These are phyloP conservation scores for Aphaenogaster rudis DNA, from an alignment of 1,140 invertebrate genomes.

Conservation along the genomic window DNA sequence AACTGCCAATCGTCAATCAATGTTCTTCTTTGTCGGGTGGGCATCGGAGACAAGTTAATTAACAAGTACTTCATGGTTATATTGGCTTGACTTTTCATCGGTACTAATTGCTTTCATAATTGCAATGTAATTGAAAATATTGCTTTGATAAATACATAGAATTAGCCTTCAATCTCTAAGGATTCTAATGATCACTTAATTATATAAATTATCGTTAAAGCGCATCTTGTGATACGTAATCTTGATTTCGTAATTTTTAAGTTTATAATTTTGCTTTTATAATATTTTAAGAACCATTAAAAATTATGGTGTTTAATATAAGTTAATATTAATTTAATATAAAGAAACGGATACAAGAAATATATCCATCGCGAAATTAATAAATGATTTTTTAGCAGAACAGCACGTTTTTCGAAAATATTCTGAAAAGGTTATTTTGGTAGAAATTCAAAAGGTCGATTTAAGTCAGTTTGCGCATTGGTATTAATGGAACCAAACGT, in stretches of 20 bases:
- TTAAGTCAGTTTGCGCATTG: not conserved
- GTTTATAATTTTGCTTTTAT: not conserved
- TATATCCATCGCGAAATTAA: not conserved
- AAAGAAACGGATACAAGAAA: not conserved
- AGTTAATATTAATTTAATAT: no score
- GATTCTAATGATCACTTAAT: not conserved
- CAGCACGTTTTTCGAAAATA: not conserved
- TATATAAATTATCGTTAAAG: not conserved
- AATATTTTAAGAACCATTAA: not conserved
- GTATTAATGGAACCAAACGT: not conserved
- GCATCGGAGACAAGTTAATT: conserved; percentile 42
- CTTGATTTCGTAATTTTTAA: not conserved
- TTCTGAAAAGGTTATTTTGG: not conserved
- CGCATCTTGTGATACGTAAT: not conserved
- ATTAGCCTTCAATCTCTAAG: not conserved
- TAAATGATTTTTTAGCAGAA: not conserved
- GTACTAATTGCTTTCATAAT: not conserved
- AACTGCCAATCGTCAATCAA: conserved; percentile 39
- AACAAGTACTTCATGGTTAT: conserved; percentile 11
- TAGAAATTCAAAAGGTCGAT: not conserved
- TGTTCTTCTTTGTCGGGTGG: conserved; percentile 17
- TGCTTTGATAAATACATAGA: not conserved
- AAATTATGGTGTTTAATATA: not conserved
- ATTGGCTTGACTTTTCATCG: conserved; percentile 4
- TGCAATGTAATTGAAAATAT: not conserved